Evolutionary conservation across 2,888 invertebrate genomes (phyloP).

Genomic region (Cephus rjabovi): DNA sequence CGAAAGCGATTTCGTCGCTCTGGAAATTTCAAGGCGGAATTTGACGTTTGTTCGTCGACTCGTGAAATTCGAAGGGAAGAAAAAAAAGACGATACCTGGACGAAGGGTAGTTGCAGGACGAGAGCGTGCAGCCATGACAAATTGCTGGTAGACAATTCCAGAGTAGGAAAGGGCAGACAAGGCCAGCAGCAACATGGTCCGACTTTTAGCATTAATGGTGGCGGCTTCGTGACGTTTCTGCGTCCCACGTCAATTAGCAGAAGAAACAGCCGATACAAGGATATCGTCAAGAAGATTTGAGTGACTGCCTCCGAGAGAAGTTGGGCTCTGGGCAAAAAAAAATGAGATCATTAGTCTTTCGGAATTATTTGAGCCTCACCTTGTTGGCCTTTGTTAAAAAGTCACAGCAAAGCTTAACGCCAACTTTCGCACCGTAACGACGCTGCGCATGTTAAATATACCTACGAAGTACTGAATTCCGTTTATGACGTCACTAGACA

Average conservation of each 20-base stretch:
- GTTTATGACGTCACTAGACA: not conserved
- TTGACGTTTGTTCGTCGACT: not conserved
- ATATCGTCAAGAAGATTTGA: constrained; percentile 77
- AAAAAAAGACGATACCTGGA: constrained; percentile 70
- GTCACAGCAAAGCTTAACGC: not conserved
- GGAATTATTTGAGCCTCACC: not conserved
- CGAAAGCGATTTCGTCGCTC: not conserved
- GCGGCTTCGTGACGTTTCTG: constrained; percentile 68
- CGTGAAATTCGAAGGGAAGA: not conserved
- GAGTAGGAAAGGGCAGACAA: constrained; percentile 68
- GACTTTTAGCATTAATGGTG: constrained; percentile 72
- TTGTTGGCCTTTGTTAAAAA: not conserved
- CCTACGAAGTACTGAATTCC: too few species aligned
- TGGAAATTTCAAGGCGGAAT: not conserved
- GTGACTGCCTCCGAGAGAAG: constrained; percentile 77
- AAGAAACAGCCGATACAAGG: constrained; percentile 78
- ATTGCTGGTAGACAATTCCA: constrained; percentile 57
- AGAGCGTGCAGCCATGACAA: constrained; percentile 68
- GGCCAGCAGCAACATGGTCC: constrained; percentile 83
- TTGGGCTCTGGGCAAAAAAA: constrained; percentile 65
- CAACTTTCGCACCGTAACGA: not conserved
- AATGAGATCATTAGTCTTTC: constrained; percentile 1
- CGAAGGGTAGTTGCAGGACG: constrained; percentile 77
- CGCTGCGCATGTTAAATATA: too few species aligned
- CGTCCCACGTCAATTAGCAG: constrained; percentile 70